Conservation (phyloP, 2,888 invertebrate species). For the Drepana falcataria region DNA sequence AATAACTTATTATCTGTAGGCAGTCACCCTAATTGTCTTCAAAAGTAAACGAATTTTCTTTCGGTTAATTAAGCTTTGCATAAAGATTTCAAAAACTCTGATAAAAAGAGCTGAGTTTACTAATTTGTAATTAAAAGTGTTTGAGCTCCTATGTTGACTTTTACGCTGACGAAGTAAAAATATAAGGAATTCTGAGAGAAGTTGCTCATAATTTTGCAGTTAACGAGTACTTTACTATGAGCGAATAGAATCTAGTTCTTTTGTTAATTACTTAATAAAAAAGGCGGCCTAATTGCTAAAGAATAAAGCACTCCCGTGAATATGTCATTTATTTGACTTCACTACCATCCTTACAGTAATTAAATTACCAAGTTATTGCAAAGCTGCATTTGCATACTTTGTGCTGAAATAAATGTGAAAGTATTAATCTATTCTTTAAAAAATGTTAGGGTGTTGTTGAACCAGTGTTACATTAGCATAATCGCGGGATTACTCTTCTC, state of each 20-base stretch:
- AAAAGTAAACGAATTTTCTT: conserved; percentile 47
- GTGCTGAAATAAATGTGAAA: neutral
- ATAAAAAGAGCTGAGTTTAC: conserved; percentile 53
- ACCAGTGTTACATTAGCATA: conserved; percentile 46
- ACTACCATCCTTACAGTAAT: conserved; percentile 11
- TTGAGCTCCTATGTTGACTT: conserved; percentile 51
- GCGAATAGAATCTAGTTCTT: neutral
- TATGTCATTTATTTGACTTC: conserved; percentile 9
- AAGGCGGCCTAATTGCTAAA: too few species aligned
- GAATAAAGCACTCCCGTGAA: too few species aligned
- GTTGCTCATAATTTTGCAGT: conserved; percentile 14
- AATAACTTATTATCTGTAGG: conserved; percentile 23
- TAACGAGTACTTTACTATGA: neutral
- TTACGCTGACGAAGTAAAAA: conserved; percentile 36
- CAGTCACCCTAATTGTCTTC: conserved; percentile 44
- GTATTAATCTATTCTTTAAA: conserved; percentile 16
- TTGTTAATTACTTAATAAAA: too few species aligned
- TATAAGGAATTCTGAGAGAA: conserved; percentile 23
- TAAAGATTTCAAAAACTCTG: conserved; percentile 53
- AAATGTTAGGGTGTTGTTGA: conserved; percentile 23
- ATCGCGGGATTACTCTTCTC: conserved; percentile 33
- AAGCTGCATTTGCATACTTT: neutral
- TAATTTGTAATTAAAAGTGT: conserved; percentile 63
- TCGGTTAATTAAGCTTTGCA: conserved; percentile 68
- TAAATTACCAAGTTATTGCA: neutral